A percentile compares a stretch with the other conserved stretches of the same genome.
Conservation (phyloP, 1,140 invertebrate species). For the Octopus bimaculoides region DNA sequence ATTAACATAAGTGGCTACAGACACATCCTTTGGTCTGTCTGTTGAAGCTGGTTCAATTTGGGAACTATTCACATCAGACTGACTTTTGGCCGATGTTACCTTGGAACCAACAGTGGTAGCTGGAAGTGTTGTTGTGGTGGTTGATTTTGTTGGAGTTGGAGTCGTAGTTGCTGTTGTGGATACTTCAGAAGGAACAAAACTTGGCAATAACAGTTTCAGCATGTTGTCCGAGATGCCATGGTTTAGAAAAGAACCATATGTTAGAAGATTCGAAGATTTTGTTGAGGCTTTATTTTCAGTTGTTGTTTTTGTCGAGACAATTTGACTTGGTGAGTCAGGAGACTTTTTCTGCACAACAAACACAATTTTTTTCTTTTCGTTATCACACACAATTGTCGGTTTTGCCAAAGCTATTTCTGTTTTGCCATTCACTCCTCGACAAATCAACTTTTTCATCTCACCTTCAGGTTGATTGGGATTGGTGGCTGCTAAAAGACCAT, state of each 20-base stretch:
- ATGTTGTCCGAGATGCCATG: neutral
- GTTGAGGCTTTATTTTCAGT: too few relatives aligned
- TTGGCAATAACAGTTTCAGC: neutral
- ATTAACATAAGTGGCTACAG: too few relatives aligned
- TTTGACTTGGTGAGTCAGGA: too few relatives aligned
- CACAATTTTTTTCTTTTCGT: neutral
- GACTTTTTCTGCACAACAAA: neutral
- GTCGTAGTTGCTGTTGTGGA: neutral
- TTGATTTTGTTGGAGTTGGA: neutral
- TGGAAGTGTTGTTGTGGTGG: neutral
- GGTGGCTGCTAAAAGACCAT: neutral
- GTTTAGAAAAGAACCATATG: neutral
- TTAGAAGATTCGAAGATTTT: too few relatives aligned
- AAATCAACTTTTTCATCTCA: neutral
- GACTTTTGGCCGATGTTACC: too few relatives aligned
- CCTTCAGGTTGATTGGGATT: neutral
- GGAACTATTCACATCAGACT: too few relatives aligned
- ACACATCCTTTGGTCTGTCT: too few relatives aligned
- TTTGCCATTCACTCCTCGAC: slow-evolving; percentile 1
- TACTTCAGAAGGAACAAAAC: neutral
- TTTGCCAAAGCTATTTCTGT: neutral
- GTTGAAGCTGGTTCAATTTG: too few relatives aligned
- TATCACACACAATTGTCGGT: neutral
- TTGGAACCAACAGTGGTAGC: too few relatives aligned
- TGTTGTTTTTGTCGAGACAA: too few relatives aligned